Evolutionary conservation across 2,113 vertebrate genomes (phyloP), one percentile per base, ranked within the genome.

Genomic region (Regulus satrapa): DNA sequence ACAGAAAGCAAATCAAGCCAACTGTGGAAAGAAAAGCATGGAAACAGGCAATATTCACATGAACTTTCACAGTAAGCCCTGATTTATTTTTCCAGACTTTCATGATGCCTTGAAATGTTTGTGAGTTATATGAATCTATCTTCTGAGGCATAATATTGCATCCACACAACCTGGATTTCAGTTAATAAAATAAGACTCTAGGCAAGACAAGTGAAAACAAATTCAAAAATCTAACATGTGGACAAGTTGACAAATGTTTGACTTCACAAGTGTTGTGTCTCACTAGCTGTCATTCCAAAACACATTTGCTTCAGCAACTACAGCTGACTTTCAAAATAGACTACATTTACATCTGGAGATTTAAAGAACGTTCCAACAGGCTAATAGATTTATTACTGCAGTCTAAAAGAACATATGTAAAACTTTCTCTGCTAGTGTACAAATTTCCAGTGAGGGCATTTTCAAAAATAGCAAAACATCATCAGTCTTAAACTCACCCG

Each of bases 181-280:
- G 55, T 91, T 96, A 80, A 96, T 92, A 95, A 94, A 89, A 92
- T 32, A 89, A 83, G 71, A 90, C 66, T 92, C 51, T 48, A 87
- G 85, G 71, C 80, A 92, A 85, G 49, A 71, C 81, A 94, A 92
- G 68, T 21, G 15, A 81, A 89, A 94, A 31, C 38, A 92, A 89
- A 93, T 76, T 83, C 74, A 79, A 89, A 51, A 36, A 83, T 77
- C 55, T 85, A 87, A 94, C 75, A 90, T 54, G 85, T 56, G 82
- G 86, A 94, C 73, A 87, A 95, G 85, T 7, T 73, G 82, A 96
- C 78, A 95, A 95, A 93, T 93, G 64, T 63, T 94, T 87, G 88
- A 90, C 69, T 94, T 85, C 81, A 36, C 54, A 92, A 93, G 86
- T 85, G 78, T 58, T 81, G 41, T 0, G 0, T 93, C 90, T 94